These are phyloP conservation scores for Pollenia griseotomentosa DNA, from an alignment of 2,888 invertebrate genomes.

Conservation along the genomic window DNA sequence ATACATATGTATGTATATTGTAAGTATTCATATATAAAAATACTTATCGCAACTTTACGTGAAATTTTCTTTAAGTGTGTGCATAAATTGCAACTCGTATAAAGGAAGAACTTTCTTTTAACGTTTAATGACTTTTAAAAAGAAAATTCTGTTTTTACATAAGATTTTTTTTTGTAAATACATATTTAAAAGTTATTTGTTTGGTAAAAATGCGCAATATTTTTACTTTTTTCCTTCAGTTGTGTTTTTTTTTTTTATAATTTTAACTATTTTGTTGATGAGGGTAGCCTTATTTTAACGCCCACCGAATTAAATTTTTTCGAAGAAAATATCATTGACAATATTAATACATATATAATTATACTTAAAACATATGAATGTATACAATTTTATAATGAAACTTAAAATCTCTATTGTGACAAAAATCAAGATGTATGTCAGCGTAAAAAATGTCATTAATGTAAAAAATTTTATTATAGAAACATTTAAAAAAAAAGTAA, in stretches of 20 bases:
- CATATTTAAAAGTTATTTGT: background rate
- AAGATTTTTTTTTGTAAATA: constrained; percentile 1
- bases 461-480: background rate
- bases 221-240: constrained; percentile 2
- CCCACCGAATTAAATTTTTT: constrained; percentile 33
- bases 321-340: constrained; percentile 12
- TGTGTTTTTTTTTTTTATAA: background rate
- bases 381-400: background rate
- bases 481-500: too few species aligned
- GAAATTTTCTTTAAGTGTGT: background rate
- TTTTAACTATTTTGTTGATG: background rate
- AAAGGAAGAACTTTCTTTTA: constrained; percentile 11
- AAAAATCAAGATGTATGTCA: constrained; percentile 1
- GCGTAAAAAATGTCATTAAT: background rate
- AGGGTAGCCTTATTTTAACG: constrained; percentile 29
- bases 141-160: constrained; percentile 13
- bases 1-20: background rate
- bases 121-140: constrained; percentile 10
- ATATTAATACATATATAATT: background rate
- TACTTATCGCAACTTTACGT: constrained; percentile 21
- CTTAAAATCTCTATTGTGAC: background rate
- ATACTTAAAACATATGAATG: background rate
- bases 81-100: constrained; percentile 42
- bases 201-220: constrained; percentile 46
- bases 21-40: background rate